phyloP scores from a whole-genome alignment of 1,140 invertebrate species.

The Dendroctonus ponderosae region DNA sequence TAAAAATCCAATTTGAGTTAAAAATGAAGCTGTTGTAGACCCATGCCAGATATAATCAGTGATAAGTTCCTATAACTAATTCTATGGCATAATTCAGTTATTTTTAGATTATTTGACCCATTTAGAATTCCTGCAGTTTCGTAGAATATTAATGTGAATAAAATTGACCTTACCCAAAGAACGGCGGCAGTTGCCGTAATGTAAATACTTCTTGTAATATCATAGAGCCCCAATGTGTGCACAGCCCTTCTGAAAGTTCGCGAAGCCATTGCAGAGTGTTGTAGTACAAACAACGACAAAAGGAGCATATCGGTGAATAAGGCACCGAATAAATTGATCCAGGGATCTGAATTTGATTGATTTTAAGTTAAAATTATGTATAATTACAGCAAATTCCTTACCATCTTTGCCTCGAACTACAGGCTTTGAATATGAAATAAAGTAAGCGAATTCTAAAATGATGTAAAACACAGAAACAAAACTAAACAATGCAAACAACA shows the following conservation, averaged over 20 bases:
- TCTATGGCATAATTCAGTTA: too few species aligned
- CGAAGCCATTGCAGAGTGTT: constrained; percentile 45
- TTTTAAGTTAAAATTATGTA: not conserved
- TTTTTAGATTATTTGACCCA: too few species aligned
- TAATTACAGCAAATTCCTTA: constrained; percentile 25
- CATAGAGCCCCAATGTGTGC: constrained; percentile 34
- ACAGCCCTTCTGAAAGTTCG: constrained; percentile 39
- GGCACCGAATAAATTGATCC: constrained; percentile 36
- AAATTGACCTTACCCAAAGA: constrained; percentile 37
- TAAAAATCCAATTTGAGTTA: too few species aligned
- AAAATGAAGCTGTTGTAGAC: too few species aligned
- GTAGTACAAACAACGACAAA: constrained; percentile 43
- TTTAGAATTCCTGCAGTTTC: too few species aligned
- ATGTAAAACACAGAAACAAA: constrained; percentile 38
- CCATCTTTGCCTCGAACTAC: constrained; percentile 6
- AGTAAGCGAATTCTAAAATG: constrained; percentile 42
- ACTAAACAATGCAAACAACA: constrained; percentile 18
- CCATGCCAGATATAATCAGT: too few species aligned
- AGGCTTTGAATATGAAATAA: constrained; percentile 42
- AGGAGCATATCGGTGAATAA: constrained; percentile 43
- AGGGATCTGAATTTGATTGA: constrained; percentile 35
- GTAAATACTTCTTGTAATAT: constrained; percentile 45
- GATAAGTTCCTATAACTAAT: too few species aligned
- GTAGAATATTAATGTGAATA: too few species aligned
- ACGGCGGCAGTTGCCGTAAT: constrained; percentile 40